phyloP scores from a whole-genome alignment of 1,140 invertebrate genomes.

The Sitophilus oryzae region DNA sequence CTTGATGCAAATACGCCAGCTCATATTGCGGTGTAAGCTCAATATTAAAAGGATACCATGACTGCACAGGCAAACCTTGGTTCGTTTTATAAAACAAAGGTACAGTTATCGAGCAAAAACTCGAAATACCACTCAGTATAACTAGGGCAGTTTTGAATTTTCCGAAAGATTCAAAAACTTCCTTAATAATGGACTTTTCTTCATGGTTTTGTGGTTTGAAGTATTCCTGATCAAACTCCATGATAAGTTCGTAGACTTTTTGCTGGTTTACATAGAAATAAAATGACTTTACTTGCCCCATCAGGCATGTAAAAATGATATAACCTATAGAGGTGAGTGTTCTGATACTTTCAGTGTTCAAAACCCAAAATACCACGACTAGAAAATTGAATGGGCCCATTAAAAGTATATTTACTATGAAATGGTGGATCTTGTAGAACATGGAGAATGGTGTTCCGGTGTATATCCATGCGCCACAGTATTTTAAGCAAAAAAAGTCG shows the following conservation, averaged over 20 bases:
- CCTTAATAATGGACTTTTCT: background rate
- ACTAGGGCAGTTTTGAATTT: background rate
- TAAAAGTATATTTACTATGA: background rate
- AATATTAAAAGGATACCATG: conserved; percentile 15
- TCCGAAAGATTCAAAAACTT: background rate
- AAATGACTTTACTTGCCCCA: background rate
- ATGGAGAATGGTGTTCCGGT: too few species aligned
- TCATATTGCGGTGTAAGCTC: background rate
- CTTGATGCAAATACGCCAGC: conserved; percentile 11
- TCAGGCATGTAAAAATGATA: background rate
- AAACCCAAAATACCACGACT: background rate
- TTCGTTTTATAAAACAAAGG: conserved; percentile 8
- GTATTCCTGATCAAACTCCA: background rate
- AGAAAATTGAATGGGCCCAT: background rate
- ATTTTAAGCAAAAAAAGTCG: too few species aligned
- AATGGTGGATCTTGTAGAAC: background rate
- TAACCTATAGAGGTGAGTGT: background rate
- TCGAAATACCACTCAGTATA: background rate
- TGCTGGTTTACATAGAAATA: background rate
- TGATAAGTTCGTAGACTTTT: background rate
- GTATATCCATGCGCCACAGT: too few species aligned
- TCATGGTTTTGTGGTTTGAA: background rate
- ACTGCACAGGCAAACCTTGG: background rate
- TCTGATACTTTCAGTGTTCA: background rate
- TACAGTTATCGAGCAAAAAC: background rate